Conservation (phyloP, 1,140 invertebrate species). For the Phymorhynchus buccinoides region DNA sequence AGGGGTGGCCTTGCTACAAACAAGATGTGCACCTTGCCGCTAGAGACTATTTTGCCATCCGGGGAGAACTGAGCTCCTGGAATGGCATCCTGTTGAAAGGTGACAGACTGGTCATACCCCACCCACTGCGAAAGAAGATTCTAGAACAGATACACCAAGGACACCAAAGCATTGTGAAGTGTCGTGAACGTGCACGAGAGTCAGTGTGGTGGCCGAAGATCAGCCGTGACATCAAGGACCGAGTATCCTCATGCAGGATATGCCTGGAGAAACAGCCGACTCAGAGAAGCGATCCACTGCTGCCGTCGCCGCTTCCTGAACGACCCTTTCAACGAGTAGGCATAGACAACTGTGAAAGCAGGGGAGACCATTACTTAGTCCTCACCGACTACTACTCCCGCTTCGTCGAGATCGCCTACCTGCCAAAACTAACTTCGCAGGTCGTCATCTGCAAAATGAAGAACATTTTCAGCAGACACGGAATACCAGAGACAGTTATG, state of each 20-base stretch:
- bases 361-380: constrained; percentile 39
- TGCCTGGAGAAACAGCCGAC: constrained; percentile 26
- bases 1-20: background rate
- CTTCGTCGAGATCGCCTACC: constrained; percentile 46
- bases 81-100: constrained; percentile 23
- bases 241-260: constrained; percentile 32
- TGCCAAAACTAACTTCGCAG: constrained; percentile 18
- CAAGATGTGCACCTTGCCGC: background rate
- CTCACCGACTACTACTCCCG: constrained; percentile 49
- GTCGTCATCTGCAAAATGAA: constrained; percentile 44
- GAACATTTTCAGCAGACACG: constrained; percentile 68
- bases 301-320: constrained; percentile 22
- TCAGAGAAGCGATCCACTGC: constrained; percentile 37
- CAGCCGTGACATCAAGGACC: constrained; percentile 45
- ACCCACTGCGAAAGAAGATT: constrained; percentile 55
- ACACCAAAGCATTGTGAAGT: constrained; percentile 64
- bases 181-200: constrained; percentile 39
- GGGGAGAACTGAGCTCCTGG: background rate
- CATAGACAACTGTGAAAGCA: constrained; percentile 44
- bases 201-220: constrained; percentile 54
- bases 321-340: constrained; percentile 42
- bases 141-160: constrained; percentile 60
- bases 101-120: constrained; percentile 58
- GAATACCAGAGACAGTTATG: constrained; percentile 61
- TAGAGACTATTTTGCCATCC: background rate